Base-by-base conservation (phyloP, 2,888 invertebrate species). In the Polydrusus tereticollis region DNA sequence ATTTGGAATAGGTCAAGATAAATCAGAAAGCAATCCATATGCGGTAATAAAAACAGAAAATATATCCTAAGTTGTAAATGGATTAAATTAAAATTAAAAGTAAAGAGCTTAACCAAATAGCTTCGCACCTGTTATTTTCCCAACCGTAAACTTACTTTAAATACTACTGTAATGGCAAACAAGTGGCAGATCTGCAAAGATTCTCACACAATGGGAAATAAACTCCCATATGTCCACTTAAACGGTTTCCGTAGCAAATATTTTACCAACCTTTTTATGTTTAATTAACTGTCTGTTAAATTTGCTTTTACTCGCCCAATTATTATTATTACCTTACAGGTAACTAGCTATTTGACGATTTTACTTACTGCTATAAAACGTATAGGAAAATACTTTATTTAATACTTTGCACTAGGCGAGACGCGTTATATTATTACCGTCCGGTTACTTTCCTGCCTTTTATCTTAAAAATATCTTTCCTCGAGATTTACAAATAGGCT, bases 151-250 rank as follows among this genome's bases (percentile, higher is more conserved):
- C 65, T 65, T 50, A 47, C 57, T 70, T 70, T 65, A 65, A 70
- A 67, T 62, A 66, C 72, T 66, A 67, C 72, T 62, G 62, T 67
- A 71, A 71, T 71, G 71, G 71, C 66, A 66, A 71, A 67, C 72
- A 72, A 72, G 72, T 67, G 72, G 66, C 63, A 72, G 67, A 57
- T 67, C 66, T 60, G 62, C 67, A 67, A 72, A 72, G 72, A 62
- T 72, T 62, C 72, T 67, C 66, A 67, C 62, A 67, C 72, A 72
- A 72, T 72, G 72, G 72, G 63, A 72, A 67, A 72, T 72, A 72
- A 67, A 67, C 72, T 72, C 72, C 67, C 72, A 62, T 67, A 67
- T 67, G 72, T 67, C 72, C 62, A 72, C 72, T 67, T 67, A 67
- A 72, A 58, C 55, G 57, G 67, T 72, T 67, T 72, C 62, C 55